Base-by-base conservation (phyloP, 2,888 invertebrate species). In the Byasa hedistus region DNA sequence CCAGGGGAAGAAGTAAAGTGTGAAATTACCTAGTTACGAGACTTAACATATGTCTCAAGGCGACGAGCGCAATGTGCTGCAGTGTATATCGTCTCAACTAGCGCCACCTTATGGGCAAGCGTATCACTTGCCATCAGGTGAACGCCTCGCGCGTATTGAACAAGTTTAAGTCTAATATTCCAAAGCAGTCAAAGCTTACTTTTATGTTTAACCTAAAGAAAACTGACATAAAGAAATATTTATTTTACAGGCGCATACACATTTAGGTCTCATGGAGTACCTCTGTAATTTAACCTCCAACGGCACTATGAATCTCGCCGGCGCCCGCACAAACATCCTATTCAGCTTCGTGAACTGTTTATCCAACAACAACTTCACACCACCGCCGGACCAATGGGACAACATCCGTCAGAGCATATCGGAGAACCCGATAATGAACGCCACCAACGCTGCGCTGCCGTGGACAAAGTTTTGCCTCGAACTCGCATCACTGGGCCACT, bases 321-420 rank as follows among this genome's bases (percentile, higher is more conserved):
- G 82, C 21, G 87, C 86, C 2, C 82, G 91, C 39, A 79, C 86
- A 0, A 78, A 84, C 70, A 76, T 89, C 4, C 79, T 94, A 24
- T 89, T 92, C 68, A 83, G 83, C 48, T 86, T 94, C 74, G 82
- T 94, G 56, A 88, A 91, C 75, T 92, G 91, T 56, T 85, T 94
- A n/a, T 87, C 94, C 2, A 87, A 89, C 72, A 93, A 93, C 60
- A 93, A 94, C 83, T 94, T 93, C 78, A 92, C 89, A 23, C 94
- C 95, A 0, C 78, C 85, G 12, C 75, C 89, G 0, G 75, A 75
- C 0, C 78, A 79, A 69, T 95, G 94, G 94, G 77, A 86, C 0
- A 75, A 74, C 21, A 79, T 95, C 39, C 78, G 82, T 55, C 79
- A 82, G 22, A 80, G 88, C 44, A 84, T 94, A 57, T 76, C 89